phyloP scores from a whole-genome alignment of 2,888 invertebrate species.

The Pseudeuparius sepicola region DNA sequence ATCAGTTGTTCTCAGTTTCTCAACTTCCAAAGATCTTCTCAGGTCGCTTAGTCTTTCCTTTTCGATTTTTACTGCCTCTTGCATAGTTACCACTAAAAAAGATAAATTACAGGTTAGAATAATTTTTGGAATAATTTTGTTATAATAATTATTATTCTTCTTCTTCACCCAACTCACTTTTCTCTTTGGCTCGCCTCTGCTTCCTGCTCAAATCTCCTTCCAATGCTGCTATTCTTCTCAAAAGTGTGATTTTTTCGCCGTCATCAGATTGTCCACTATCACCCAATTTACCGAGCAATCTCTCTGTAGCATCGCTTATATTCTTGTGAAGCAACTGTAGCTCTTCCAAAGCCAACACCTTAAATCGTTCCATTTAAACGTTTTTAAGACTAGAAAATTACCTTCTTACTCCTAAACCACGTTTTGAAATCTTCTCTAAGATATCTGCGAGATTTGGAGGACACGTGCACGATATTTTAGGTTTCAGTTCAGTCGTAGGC shows the following conservation, averaged over 20 bases:
- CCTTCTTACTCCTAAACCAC: conserved; percentile 30
- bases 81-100: conserved; percentile 23
- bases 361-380: no score
- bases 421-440: conserved; percentile 26
- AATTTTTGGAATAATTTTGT: background rate
- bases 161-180: conserved; percentile 40
- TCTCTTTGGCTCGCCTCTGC: conserved; percentile 42
- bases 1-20: no score
- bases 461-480: conserved; percentile 19
- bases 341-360: no score
- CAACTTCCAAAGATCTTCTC: conserved; percentile 21
- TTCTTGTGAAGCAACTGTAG: conserved; percentile 45
- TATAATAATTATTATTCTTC: background rate
- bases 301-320: conserved; percentile 44
- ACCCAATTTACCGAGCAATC: conserved; percentile 29
- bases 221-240: conserved; percentile 40
- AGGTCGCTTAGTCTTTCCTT: conserved; percentile 23
- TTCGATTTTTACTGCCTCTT: conserved; percentile 23
- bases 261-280: conserved; percentile 24
- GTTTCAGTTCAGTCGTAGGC: conserved; percentile 22
- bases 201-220: conserved; percentile 43
- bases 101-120: background rate
- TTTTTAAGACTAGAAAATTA: no score
- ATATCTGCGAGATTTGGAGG: conserved; percentile 21
- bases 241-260: conserved; percentile 39